Evolutionary conservation across 2,888 invertebrate species (phyloP).

Genomic region (Drosophila hamatofila): DNA sequence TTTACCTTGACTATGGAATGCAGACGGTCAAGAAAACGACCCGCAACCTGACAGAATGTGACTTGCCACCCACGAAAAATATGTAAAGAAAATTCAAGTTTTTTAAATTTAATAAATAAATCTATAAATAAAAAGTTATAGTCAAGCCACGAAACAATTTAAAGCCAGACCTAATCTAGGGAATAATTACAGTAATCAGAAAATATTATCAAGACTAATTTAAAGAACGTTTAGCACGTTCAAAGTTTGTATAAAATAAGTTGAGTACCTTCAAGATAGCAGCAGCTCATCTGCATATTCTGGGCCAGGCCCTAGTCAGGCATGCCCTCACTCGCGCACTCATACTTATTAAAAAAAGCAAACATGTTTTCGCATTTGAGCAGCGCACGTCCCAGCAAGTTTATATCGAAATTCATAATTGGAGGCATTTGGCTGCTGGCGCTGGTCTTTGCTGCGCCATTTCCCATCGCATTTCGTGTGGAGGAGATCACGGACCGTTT

Average conservation of each 20-base stretch:
- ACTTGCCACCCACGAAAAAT: no score
- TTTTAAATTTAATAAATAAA: no score
- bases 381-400: constrained; percentile 91
- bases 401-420: constrained; percentile 90
- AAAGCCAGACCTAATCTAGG: not conserved
- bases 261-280: not conserved
- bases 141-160: not conserved
- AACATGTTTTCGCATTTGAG: not conserved
- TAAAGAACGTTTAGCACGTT: not conserved
- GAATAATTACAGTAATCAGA: not conserved
- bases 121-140: not conserved
- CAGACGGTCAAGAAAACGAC: no score
- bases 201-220: not conserved
- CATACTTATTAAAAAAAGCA: not conserved
- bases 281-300: not conserved
- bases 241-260: not conserved
- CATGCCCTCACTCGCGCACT: no score
- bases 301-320: not conserved
- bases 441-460: constrained; percentile 89
- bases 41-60: no score
- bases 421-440: constrained; percentile 91
- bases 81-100: not conserved
- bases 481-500: constrained; percentile 82
- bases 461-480: constrained; percentile 85
- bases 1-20: no score